Evolutionary conservation across 2,797 vertebrate genomes (phyloP).

Genomic region (Bradypodion ventrale): DNA sequence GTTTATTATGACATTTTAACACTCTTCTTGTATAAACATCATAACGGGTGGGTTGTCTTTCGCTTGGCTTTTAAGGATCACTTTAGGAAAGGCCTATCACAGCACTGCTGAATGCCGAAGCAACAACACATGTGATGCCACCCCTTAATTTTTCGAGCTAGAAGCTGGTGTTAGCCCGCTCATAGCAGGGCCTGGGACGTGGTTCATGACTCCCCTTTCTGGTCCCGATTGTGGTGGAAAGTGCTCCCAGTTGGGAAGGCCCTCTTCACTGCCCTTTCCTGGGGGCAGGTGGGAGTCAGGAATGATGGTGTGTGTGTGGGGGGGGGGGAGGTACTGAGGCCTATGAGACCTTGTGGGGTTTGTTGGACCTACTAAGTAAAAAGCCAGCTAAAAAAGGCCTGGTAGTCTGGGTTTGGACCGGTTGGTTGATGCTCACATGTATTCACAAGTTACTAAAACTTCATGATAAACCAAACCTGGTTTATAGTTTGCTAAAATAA

Average conservation of each 20-base stretch:
- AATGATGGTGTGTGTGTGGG: too few species aligned
- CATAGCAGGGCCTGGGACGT: neutral
- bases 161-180: constrained; percentile 5
- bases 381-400: neutral
- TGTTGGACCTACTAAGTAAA: neutral
- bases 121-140: constrained; percentile 16
- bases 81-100: constrained; percentile 43
- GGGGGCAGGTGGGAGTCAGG: too few species aligned
- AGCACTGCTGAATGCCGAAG: constrained; percentile 12
- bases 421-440: neutral
- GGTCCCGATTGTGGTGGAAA: constrained; percentile 9
- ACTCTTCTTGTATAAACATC: constrained; percentile 24
- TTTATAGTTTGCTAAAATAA: too few species aligned
- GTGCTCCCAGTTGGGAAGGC: neutral
- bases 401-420: neutral
- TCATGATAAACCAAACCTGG: too few species aligned
- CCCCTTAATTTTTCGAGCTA: constrained; percentile 18
- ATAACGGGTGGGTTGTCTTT: constrained; percentile 41
- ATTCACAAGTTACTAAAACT: neutral
- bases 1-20: constrained; percentile 30
- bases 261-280: neutral
- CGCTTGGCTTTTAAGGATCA: constrained; percentile 58
- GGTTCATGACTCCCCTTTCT: constrained; percentile 32
- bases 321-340: accelerated
- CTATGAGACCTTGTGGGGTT: too few species aligned